Evolutionary conservation across 2,888 invertebrate genomes (phyloP).

Genomic region (Andrena bicolor): DNA sequence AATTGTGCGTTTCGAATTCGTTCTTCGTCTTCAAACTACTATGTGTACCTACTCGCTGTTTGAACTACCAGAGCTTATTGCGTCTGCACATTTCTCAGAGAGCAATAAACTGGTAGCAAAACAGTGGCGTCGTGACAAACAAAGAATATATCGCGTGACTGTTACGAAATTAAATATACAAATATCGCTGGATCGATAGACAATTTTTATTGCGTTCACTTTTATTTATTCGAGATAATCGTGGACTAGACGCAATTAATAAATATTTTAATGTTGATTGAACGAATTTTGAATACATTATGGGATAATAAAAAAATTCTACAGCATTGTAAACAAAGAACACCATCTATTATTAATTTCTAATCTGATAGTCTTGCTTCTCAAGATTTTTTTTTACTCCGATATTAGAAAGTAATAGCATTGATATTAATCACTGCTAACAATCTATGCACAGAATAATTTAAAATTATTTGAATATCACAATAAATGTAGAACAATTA

Average conservation of each 20-base stretch:
- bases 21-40: neutral
- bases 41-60: no score
- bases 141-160: neutral
- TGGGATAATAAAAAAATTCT: neutral
- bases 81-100: neutral
- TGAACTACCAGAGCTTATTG: neutral
- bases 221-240: neutral
- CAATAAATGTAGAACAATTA: no score
- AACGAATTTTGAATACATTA: no score
- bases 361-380: no score
- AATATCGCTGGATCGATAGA: neutral
- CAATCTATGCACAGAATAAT: no score
- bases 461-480: no score
- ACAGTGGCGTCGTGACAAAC: conserved; percentile 11
- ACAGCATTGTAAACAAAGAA: neutral
- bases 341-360: no score
- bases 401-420: no score
- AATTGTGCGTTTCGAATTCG: neutral
- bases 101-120: neutral
- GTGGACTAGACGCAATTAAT: neutral
- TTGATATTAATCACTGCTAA: no score
- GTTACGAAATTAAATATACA: conserved; percentile 8
- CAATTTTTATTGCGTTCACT: neutral
- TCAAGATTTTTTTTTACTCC: no score
- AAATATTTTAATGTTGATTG: no score